phyloP scores from a whole-genome alignment of 2,888 invertebrate genomes.

The Limnephilus marmoratus region DNA sequence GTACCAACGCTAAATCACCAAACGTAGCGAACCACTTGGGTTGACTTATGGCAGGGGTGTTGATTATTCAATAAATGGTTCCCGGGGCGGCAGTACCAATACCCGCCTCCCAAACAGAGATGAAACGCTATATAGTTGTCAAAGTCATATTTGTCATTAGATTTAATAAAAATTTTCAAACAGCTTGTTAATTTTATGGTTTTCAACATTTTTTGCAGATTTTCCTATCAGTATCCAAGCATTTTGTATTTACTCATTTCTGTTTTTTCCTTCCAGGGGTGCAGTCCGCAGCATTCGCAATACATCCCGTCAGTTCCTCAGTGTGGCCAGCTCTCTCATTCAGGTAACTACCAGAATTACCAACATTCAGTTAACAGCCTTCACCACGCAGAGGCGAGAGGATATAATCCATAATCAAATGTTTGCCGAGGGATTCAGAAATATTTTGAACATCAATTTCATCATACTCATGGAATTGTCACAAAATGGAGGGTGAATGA shows the following conservation, averaged over 20 bases:
- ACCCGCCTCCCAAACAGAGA: no score
- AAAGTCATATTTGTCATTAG: no score
- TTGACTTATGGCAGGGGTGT: no score
- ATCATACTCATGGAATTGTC: conserved; percentile 37
- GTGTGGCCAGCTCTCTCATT: conserved; percentile 80
- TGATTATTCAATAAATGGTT: no score
- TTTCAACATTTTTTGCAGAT: no score
- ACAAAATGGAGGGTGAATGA: conserved; percentile 38
- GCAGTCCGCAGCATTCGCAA: conserved; percentile 76
- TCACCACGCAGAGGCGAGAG: neutral
- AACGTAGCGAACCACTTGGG: no score
- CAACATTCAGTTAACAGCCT: neutral
- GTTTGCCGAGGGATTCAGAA: conserved; percentile 38
- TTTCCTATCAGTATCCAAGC: no score
- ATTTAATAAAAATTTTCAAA: no score
- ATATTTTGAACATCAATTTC: conserved; percentile 44
- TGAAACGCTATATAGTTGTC: no score
- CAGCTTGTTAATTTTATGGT: no score
- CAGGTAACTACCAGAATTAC: conserved; percentile 75
- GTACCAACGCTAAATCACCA: no score
- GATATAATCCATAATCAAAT: neutral
- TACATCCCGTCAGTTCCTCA: conserved; percentile 78
- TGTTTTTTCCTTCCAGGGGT: conserved; percentile 70
- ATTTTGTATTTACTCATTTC: neutral
- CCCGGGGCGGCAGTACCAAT: no score